phyloP scores from a whole-genome alignment of 1,140 invertebrate genomes.

The Orchesella cincta region DNA sequence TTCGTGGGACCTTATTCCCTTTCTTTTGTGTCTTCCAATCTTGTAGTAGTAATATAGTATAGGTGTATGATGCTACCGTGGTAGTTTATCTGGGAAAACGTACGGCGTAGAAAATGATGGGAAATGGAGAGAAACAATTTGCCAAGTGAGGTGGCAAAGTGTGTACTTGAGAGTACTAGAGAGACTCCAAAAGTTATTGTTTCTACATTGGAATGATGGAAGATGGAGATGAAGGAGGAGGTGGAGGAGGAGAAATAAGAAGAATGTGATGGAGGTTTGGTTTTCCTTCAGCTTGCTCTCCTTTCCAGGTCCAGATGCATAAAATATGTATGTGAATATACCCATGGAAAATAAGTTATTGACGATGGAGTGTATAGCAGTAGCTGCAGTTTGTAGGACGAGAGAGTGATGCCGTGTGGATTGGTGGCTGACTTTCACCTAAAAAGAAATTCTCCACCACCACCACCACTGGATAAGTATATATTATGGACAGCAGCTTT shows the following conservation, averaged over 20 bases:
- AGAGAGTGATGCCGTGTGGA: neutral
- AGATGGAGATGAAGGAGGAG: neutral
- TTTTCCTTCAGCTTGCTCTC: neutral
- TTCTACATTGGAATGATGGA: neutral
- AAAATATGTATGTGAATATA: neutral
- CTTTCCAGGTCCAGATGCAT: neutral
- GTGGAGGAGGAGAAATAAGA: conserved; percentile 8
- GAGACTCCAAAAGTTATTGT: neutral
- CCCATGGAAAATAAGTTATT: neutral
- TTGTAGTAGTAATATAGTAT: too few species aligned
- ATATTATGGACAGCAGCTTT: too few species aligned
- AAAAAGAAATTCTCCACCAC: too few species aligned
- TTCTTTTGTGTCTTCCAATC: too few species aligned
- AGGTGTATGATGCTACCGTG: too few species aligned
- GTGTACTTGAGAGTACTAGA: neutral
- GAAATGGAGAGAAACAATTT: conserved; percentile 5
- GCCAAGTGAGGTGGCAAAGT: neutral
- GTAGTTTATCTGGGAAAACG: too few species aligned
- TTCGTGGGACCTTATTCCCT: too few species aligned
- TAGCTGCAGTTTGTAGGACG: neutral
- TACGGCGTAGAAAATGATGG: neutral
- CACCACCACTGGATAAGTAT: too few species aligned
- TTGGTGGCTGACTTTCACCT: too few species aligned
- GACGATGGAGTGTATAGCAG: neutral
- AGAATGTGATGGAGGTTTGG: neutral